Base-by-base conservation (phyloP, 1,140 invertebrate species). In the Polypedilum pembai region DNA sequence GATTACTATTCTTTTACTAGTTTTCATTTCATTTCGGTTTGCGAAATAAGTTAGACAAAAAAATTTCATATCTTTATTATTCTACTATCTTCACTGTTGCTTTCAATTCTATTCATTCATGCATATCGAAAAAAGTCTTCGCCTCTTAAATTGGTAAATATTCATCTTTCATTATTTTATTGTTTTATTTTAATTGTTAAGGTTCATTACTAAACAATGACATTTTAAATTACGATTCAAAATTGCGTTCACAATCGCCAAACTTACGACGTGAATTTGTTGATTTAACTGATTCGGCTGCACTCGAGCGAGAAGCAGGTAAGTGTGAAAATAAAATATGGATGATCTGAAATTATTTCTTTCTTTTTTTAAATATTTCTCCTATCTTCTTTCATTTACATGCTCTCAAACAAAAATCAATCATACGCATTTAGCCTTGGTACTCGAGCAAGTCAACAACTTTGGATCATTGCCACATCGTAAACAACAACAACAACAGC, bases 381-480 rank as follows among this genome's bases (percentile, higher is more conserved):
- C n/a, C n/a, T n/a, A n/a, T n/a, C n/a, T n/a, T n/a, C n/a, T n/a
- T 41, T n/a, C n/a, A n/a, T n/a, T n/a, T n/a, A n/a, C n/a, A n/a
- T n/a, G n/a, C n/a, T n/a, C n/a, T n/a, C n/a, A n/a, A n/a, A n/a
- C n/a, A n/a, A n/a, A n/a, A 33, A 3, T 33, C 24, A 33, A 33
- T 33, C 24, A 33, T 33, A 5, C 5, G 24, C 24, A 33, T 5
- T 33, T 33, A 69, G 65, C 65, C 20, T 21, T 69, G 17, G 65
- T 69, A 8, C 65, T 69, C 20, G 17, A 69, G 8, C 75, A 56
- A 24, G 72, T 76, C 8, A 78, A 79, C 45, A 75, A 80, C 45
- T 82, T 82, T 74, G 75, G 81, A 63, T 82, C 81, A 3, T 74
- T 82, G 75, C 81, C 81, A 12, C 79, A 77, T 24, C 77, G 81